Conservation (phyloP, 35 echinoderm and acorn worm genomes). For the Ophiothrix spiculata region DNA sequence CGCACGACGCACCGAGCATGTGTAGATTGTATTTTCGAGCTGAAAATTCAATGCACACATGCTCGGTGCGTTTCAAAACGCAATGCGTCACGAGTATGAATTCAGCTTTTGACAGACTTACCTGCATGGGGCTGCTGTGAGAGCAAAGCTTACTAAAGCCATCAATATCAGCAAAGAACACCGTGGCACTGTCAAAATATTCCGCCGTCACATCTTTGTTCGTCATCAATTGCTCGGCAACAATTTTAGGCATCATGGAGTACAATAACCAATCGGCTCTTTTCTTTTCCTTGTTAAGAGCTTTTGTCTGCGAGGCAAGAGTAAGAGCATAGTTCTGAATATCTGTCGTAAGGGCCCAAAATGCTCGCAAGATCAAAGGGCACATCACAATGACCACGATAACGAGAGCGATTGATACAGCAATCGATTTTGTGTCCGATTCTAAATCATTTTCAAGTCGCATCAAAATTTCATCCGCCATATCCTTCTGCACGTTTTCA, state of each 20-base stretch:
- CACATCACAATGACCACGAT: conserved; percentile 67
- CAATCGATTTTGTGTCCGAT: conserved; percentile 54
- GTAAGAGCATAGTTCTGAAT: conserved; percentile 72
- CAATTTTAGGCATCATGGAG: conserved; percentile 61
- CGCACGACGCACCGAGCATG: not conserved
- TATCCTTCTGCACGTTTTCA: conserved; percentile 65
- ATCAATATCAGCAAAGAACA: conserved; percentile 50
- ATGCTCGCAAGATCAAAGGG: conserved; percentile 57
- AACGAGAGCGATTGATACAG: conserved; percentile 56
- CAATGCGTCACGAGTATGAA: not conserved
- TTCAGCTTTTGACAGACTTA: conserved; percentile 3
- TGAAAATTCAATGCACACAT: not conserved
- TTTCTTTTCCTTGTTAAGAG: conserved; percentile 55
- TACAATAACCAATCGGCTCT: conserved; percentile 51
- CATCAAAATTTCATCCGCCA: conserved; percentile 49
- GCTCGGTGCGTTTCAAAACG: not conserved
- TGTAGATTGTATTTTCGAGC: not conserved
- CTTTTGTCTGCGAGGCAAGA: conserved; percentile 58
- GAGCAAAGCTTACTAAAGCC: conserved; percentile 56
- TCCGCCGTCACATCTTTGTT: conserved; percentile 52
- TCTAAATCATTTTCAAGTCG: conserved; percentile 50
- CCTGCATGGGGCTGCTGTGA: conserved; percentile 57
- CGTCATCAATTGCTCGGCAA: conserved; percentile 57
- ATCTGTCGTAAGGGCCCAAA: conserved; percentile 44
- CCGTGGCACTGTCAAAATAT: conserved; percentile 51